phyloP scores from a whole-genome alignment of 2,888 invertebrate species.

The Papilio demoleus region DNA sequence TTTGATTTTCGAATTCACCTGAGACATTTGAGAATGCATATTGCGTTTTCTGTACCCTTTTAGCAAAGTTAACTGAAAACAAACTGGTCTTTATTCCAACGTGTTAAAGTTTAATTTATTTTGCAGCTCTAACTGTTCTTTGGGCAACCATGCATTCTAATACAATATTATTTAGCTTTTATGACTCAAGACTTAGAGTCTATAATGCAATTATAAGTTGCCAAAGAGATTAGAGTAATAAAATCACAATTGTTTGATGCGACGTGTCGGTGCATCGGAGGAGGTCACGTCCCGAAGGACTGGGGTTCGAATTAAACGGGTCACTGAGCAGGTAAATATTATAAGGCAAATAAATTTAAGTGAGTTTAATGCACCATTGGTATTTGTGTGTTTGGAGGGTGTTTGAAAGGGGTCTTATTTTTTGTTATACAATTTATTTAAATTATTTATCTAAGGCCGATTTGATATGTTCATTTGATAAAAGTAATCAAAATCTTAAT shows the following conservation, averaged over 20 bases:
- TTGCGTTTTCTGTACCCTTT: constrained; percentile 1
- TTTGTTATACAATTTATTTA: constrained; percentile 30
- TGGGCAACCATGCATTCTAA: constrained; percentile 1
- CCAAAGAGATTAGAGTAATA: constrained; percentile 26
- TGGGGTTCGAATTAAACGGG: constrained; percentile 72
- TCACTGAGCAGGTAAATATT: constrained; percentile 81
- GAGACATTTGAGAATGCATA: constrained; percentile 8
- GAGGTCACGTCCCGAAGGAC: constrained; percentile 65
- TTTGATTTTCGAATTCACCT: constrained; percentile 5
- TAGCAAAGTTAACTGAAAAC: no score
- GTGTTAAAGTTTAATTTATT: neutral
- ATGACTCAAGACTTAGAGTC: constrained; percentile 1
- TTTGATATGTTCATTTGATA: constrained; percentile 7
- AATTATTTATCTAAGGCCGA: constrained; percentile 19
- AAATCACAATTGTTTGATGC: constrained; percentile 60
- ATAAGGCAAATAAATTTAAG: constrained; percentile 78
- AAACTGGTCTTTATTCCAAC: neutral
- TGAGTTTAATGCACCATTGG: constrained; percentile 78
- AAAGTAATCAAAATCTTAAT: neutral
- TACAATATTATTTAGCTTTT: constrained; percentile 18
- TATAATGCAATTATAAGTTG: neutral
- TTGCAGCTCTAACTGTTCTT: neutral
- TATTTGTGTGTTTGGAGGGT: constrained; percentile 65
- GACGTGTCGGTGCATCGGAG: constrained; percentile 69
- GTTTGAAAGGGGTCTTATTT: constrained; percentile 45